Conservation (phyloP, 2,888 invertebrate genomes). For the Rhogogaster chlorosoma region DNA sequence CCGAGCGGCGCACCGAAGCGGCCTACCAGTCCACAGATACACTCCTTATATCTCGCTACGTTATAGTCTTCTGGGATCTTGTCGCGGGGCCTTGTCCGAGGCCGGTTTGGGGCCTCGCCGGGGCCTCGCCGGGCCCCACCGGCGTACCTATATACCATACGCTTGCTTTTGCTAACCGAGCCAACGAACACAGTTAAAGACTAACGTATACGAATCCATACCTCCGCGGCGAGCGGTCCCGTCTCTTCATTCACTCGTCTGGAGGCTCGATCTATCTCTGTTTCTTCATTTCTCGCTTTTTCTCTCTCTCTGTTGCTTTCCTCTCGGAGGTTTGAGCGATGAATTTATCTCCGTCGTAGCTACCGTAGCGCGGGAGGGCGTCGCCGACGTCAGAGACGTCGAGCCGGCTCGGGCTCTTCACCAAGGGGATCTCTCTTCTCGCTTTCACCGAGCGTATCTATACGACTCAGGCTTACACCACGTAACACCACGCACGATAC, state of each 20-base stretch:
- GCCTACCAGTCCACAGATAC: not conserved
- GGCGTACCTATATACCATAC: conserved; percentile 15
- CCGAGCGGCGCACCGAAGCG: not conserved
- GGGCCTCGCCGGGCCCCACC: conserved; percentile 22
- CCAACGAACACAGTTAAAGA: not conserved
- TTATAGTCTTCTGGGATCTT: conserved; percentile 7
- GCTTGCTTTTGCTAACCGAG: conserved; percentile 10
- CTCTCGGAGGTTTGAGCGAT: conserved; percentile 3
- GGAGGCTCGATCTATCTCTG: conserved; percentile 52
- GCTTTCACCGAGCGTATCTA: conserved; percentile 36
- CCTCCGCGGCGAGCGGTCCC: not conserved
- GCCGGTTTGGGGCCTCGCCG: conserved; percentile 29
- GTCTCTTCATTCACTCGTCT: conserved; percentile 36
- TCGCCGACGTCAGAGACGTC: conserved; percentile 40
- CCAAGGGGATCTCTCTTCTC: not conserved
- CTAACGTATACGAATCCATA: not conserved
- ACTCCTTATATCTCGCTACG: not conserved
- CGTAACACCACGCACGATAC: not conserved
- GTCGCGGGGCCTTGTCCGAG: conserved; percentile 36
- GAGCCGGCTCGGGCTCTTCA: not conserved
- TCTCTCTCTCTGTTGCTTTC: conserved; percentile 48
- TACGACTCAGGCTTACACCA: too few relatives aligned
- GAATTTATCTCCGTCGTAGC: conserved; percentile 33
- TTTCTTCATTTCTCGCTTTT: conserved; percentile 51
- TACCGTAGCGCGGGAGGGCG: conserved; percentile 39